Percentiles rank a stretch among this genome's conserved stretches.
Conservation (phyloP, 2,888 invertebrate species). For the Thelaira solivaga region DNA sequence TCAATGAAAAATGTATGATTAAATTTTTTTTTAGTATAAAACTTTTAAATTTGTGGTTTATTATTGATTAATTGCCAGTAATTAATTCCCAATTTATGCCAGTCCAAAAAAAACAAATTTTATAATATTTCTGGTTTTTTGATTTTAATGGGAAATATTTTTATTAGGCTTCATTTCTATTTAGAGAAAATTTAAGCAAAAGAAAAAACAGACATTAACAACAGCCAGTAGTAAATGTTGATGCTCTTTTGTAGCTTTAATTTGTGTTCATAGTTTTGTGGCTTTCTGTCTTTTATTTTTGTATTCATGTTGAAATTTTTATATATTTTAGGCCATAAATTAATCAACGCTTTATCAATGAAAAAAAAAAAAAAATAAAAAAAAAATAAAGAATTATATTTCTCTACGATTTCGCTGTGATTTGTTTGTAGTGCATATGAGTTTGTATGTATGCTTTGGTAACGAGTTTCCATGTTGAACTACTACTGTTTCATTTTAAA, state of each 20-base stretch:
- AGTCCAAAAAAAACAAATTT: conserved; percentile 16
- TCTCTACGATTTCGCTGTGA: conserved; percentile 5
- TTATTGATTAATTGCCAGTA: conserved; percentile 39
- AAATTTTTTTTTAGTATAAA: background rate
- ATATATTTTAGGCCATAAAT: conserved; percentile 46
- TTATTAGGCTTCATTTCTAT: conserved; percentile 3
- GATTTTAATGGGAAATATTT: background rate
- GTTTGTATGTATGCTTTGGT: conserved; percentile 24
- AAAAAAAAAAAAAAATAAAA: no score
- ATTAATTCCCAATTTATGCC: conserved; percentile 43
- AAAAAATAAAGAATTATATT: background rate
- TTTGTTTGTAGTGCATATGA: no score
- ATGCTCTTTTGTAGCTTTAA: background rate
- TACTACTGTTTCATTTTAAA: conserved; percentile 45
- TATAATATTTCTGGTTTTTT: conserved; percentile 6
- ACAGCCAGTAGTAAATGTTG: conserved; percentile 5
- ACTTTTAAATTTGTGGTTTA: background rate
- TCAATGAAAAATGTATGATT: conserved; percentile 6
- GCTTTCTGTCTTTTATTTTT: background rate
- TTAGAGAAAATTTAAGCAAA: no score
- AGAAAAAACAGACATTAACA: background rate
- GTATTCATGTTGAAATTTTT: conserved; percentile 29
- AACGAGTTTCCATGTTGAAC: conserved; percentile 42
- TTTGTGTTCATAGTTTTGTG: background rate
- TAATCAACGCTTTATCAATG: conserved; percentile 37